phyloP scores from a whole-genome alignment of 30 jellyfish, hydroid and myxozoan genomes.

The Sanderia malayensis region DNA sequence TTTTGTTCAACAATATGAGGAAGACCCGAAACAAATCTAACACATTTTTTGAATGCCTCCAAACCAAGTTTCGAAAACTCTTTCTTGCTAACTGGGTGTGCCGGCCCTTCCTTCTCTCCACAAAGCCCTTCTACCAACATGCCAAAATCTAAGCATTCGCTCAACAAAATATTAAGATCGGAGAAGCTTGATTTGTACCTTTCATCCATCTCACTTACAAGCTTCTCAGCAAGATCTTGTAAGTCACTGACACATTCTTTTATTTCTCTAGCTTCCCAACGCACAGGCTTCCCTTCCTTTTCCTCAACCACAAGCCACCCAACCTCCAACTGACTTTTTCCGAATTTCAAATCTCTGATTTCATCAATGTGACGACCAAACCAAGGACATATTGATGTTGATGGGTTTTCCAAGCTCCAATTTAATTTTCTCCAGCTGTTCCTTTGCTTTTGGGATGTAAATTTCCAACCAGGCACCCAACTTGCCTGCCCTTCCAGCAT shows the following conservation, averaged over 20 bases:
- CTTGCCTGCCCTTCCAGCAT: conserved; percentile 32
- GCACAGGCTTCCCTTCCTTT: conserved; percentile 28
- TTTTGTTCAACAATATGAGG: conserved; percentile 3
- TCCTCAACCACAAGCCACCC: conserved; percentile 54
- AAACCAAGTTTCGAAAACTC: conserved; percentile 3
- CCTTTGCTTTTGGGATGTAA: conserved; percentile 23
- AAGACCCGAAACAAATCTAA: neutral
- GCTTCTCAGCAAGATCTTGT: conserved; percentile 15
- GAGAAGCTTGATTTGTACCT: conserved; percentile 24
- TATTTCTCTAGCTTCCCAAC: conserved; percentile 39
- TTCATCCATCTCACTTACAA: conserved; percentile 1
- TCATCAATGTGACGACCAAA: conserved; percentile 3
- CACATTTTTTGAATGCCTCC: conserved; percentile 9
- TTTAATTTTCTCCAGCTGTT: neutral
- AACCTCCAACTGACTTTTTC: conserved; percentile 20
- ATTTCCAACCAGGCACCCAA: conserved; percentile 57
- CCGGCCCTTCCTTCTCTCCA: neutral
- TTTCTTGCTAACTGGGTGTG: conserved; percentile 6
- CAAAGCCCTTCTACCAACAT: conserved; percentile 16
- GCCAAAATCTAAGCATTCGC: conserved; percentile 41
- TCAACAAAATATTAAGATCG: conserved; percentile 17
- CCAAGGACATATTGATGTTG: conserved; percentile 15
- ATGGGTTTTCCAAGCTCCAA: conserved; percentile 1
- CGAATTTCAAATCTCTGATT: conserved; percentile 9
- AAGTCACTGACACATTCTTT: conserved; percentile 11